Evolutionary conservation across 2,797 vertebrate species (phyloP), one percentile per base, ranked within the genome.

Genomic region (Gorsachius magnificus): DNA sequence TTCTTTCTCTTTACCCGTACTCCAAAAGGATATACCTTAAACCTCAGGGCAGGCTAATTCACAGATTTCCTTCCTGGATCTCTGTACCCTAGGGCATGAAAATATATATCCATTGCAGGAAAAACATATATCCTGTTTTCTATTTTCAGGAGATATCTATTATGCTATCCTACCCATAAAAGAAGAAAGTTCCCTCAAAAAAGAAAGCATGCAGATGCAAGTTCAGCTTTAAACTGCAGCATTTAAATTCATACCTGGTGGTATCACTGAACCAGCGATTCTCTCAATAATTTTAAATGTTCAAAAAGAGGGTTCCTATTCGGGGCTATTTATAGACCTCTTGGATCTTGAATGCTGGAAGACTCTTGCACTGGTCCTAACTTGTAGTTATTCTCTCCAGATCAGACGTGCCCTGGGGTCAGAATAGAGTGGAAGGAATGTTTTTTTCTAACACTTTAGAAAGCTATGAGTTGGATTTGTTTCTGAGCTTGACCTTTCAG

Each of bases 401-500:
- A 68, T 78, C 61, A 83, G n/a, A 68, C 0, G 2, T 84, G 45
- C 35, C 48, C n/a, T 41, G 14, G 36, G 54, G 64, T 89, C 11
- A 4, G 41, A 84, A n/a, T 24, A 21, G 4, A 70, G 77, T 66
- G 46, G 92, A 92, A 45, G 50, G 58, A 95, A 90, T 93, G 33
- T 1, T 17, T 84, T 65, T 85, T 81, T 58, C 80, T 57, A 66
- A 8, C 66, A 50, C 53, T 83, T 93, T 16, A 89, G 74, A 86
- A 94, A 93, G 82, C 41, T 43, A 74, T 19, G 16, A 85, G 60
- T 50, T 92, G 60, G 41, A 77, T 95, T 94, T 77, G 17, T 89
- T 90, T 89, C 88, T 65, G 68, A 80, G 68, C 33, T 74, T 92
- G 93, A 92, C 90, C 90, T 95, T 93, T 95, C 83, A 83, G 91